A percentile compares a stretch with the other conserved stretches of the same genome.
Evolutionary conservation across 2,797 vertebrate species (phyloP).

Genomic region (Chelon labrosus): DNA sequence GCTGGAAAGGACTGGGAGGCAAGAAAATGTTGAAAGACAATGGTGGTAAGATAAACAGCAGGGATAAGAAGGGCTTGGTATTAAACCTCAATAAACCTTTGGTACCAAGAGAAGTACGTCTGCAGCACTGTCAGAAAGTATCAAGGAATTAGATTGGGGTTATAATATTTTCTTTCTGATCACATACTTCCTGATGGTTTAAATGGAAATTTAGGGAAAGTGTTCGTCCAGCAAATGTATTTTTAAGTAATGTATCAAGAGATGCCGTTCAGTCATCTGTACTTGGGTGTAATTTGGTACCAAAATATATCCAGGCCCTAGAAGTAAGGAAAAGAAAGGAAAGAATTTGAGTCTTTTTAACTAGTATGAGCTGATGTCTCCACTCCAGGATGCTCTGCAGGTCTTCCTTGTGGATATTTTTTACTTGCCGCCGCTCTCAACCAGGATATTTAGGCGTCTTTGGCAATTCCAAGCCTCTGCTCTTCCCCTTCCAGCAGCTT

Average conservation of each 20-base stretch:
- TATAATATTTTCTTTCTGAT: not conserved
- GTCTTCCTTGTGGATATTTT: constrained; percentile 29
- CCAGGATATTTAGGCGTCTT: constrained; percentile 59
- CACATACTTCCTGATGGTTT: not conserved
- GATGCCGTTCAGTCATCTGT: not conserved
- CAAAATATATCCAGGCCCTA: constrained; percentile 23
- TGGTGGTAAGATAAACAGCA: not conserved
- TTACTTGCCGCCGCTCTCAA: constrained; percentile 29
- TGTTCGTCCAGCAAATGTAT: not conserved
- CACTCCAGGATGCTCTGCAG: constrained; percentile 18
- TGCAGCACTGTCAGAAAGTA: not conserved
- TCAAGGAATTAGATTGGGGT: constrained; percentile 7
- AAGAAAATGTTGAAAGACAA: constrained; percentile 20
- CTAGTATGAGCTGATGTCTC: constrained; percentile 28
- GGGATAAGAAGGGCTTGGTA: constrained; percentile 6
- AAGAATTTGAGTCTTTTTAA: constrained; percentile 22
- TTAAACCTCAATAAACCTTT: constrained; percentile 9
- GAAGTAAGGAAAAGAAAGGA: constrained; percentile 4
- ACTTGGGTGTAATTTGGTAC: not conserved
- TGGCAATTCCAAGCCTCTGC: constrained; percentile 83
- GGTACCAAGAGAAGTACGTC: not conserved
- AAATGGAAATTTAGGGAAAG: not conserved
- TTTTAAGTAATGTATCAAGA: not conserved
- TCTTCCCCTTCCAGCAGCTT: constrained; percentile 89
- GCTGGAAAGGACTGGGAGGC: constrained; percentile 10